These are phyloP conservation scores for Tetragonula carbonaria DNA, from an alignment of 2,888 invertebrate genomes.

Conservation along the genomic window DNA sequence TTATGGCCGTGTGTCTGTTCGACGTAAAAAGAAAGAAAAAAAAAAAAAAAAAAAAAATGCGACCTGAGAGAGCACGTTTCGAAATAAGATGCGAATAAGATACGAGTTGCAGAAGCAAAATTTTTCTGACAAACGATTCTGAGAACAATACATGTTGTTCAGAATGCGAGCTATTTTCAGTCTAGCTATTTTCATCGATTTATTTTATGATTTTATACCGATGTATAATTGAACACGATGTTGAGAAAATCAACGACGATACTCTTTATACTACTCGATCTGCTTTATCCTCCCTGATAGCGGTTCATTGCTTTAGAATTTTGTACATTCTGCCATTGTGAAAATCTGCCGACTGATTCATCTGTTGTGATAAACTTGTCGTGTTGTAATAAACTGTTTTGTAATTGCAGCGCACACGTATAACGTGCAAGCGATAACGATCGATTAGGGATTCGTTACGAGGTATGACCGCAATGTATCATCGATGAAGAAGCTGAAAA, in stretches of 20 bases:
- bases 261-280: too few species aligned
- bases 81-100: neutral
- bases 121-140: neutral
- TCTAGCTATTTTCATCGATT: neutral
- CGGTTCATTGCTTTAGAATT: too few species aligned
- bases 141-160: neutral
- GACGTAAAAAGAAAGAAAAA: neutral
- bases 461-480: conserved; percentile 58
- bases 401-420: conserved; percentile 43
- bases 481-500: conserved; percentile 75
- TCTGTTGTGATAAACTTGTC: neutral
- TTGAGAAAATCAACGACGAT: neutral
- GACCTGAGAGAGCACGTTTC: neutral
- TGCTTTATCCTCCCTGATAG: too few species aligned
- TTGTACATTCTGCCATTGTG: neutral
- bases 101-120: neutral
- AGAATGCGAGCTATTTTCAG: neutral
- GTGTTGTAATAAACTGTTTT: conserved; percentile 28
- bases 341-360: neutral
- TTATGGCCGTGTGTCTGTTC: neutral
- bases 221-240: neutral
- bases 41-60: neutral
- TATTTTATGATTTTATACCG: neutral
- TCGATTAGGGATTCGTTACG: conserved; percentile 46
- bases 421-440: conserved; percentile 29